Conservation (phyloP, 2,113 vertebrate species). For the Notothenia rossii region DNA sequence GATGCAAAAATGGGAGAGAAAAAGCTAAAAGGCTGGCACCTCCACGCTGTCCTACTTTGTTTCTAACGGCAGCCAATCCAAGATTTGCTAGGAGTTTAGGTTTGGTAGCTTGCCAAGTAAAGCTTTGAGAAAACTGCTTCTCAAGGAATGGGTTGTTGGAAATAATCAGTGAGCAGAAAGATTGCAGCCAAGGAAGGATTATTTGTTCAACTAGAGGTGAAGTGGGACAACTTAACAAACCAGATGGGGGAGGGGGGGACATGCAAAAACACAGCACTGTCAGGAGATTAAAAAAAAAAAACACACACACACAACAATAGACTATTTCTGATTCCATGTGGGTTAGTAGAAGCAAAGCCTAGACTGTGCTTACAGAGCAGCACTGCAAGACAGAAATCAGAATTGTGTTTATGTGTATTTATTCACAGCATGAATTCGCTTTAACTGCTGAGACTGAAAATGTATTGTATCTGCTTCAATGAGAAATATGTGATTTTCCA, state of each 20-base stretch:
- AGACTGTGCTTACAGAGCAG: constrained; percentile 21
- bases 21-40: constrained; percentile 24
- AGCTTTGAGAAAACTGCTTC: constrained; percentile 54
- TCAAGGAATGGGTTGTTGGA: constrained; percentile 33
- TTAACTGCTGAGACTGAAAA: not conserved
- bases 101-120: constrained; percentile 32
- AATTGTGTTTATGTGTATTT: not conserved
- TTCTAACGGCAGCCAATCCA: constrained; percentile 28
- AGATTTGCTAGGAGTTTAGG: constrained; percentile 22
- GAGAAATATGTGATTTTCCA: not conserved
- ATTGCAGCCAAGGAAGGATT: constrained; percentile 38
- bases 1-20: not conserved
- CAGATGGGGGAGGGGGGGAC: constrained; percentile 22
- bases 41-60: constrained; percentile 17
- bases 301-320: too few relatives aligned
- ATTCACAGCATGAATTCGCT: not conserved
- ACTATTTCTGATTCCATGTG: constrained; percentile 34
- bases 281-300: too few relatives aligned
- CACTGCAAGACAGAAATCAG: constrained; percentile 35
- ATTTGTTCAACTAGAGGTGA: constrained; percentile 38
- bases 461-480: not conserved
- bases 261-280: constrained; percentile 43
- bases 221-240: constrained; percentile 43
- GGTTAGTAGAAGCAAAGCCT: constrained; percentile 41
- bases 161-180: constrained; percentile 39